Conservation (phyloP, 2,888 invertebrate species). For the Drosophila recens region DNA sequence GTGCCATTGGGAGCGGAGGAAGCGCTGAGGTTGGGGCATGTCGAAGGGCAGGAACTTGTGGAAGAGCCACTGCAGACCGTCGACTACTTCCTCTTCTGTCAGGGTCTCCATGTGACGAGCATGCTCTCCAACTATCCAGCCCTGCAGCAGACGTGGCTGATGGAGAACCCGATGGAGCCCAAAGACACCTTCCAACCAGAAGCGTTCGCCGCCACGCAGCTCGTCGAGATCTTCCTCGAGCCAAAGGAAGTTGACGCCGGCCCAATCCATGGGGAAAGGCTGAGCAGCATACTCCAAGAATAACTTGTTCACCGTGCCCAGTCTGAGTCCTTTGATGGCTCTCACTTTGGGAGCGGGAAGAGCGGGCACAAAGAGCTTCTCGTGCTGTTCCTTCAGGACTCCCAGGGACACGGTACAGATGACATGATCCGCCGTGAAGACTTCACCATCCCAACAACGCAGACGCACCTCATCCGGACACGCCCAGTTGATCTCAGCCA, state of each 20-base stretch:
- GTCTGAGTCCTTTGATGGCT: constrained; percentile 86
- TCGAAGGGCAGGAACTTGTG: constrained; percentile 74
- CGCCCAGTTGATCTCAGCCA: constrained; percentile 72
- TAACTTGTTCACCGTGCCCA: constrained; percentile 88
- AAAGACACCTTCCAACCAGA: constrained; percentile 88
- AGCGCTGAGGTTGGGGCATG: constrained; percentile 65
- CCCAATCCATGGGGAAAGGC: constrained; percentile 86
- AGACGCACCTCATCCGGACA: constrained; percentile 46
- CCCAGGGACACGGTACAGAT: constrained; percentile 88
- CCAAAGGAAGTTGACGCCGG: constrained; percentile 87
- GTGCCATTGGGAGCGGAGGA: constrained; percentile 88
- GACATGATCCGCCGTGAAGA: constrained; percentile 86
- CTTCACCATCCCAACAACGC: constrained; percentile 83
- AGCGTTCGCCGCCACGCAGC: constrained; percentile 67
- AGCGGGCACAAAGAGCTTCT: constrained; percentile 85
- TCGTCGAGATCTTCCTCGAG: constrained; percentile 84
- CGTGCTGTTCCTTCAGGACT: constrained; percentile 86
- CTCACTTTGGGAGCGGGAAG: constrained; percentile 85
- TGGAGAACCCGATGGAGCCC: constrained; percentile 88
- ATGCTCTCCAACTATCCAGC: constrained; percentile 89
- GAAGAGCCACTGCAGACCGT: constrained; percentile 72
- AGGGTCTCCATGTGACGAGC: constrained; percentile 88
- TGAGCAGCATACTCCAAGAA: constrained; percentile 87
- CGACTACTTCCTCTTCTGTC: constrained; percentile 85
- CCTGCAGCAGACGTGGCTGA: constrained; percentile 88